Base-by-base conservation (phyloP, 1,140 invertebrate species). In the Leptonema lineaticorne region DNA sequence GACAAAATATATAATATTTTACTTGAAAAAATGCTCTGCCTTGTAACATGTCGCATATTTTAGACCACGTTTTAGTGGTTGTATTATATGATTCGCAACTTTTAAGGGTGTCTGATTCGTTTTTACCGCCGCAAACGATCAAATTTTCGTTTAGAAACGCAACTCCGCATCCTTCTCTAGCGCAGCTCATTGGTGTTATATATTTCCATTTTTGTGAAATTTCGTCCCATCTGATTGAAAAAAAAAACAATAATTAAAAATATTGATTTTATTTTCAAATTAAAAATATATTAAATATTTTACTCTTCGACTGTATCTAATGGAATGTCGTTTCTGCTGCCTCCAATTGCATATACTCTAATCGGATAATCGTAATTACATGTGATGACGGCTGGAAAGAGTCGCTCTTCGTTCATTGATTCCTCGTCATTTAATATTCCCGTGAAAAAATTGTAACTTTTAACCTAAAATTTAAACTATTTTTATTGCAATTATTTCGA, bases 161-260 rank as follows among this genome's bases (percentile, higher is more conserved):
- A 20, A 48, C 46, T 18, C 46, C 46, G 2, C 5, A 48, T 48
- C 46, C 46, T 20, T 48, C 46, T 4, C 20, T 14, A 20, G 46
- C 16, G 8, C 9, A 8, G n/a, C 22, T 48, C 46, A 48, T 48
- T 20, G n/a, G 20, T 20, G 46, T 18, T 1, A 48, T 20, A 18
- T 48, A 48, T 3, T n/a, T 48, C 46, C 46, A 48, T 18, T 6
- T 22, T 48, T 18, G 46, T 20, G 14, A 20, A 20, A 16, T 2
- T 22, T 48, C 46, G 20, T 48, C 46, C 46, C 46, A 48, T 48
- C 46, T 48, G 46, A n/a, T 41, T 41, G 16, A 48, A 48, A 48
- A 48, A 11, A 33, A 33, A 6, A 33, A 33, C 5, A 33, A 33
- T 33, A 33, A 6, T 33, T 33, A 33, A 33, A 33, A 33, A 33